Conservation (phyloP, 2,888 invertebrate genomes). For the Trachelus tabidus region DNA sequence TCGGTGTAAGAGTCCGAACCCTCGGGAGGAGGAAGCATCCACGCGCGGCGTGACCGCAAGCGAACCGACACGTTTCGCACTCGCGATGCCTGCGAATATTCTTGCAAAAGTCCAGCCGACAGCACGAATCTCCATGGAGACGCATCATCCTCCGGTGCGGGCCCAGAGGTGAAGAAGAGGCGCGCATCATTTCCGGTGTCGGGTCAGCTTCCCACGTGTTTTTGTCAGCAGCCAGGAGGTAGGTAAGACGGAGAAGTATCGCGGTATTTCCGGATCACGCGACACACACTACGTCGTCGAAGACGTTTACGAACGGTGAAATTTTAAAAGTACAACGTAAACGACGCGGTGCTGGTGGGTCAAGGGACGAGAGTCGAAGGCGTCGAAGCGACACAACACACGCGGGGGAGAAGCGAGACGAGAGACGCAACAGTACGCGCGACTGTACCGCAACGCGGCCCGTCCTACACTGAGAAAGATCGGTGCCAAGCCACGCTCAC, state of each 20-base stretch:
- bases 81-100: not conserved
- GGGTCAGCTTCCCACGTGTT: too few relatives aligned
- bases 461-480: constrained; percentile 57
- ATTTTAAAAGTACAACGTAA: too few relatives aligned
- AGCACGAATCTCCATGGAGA: not conserved
- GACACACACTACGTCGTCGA: too few relatives aligned
- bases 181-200: not conserved
- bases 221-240: not conserved
- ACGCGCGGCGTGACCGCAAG: not conserved
- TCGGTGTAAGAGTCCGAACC: not conserved
- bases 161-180: not conserved
- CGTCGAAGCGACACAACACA: not conserved
- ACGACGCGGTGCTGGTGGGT: too few relatives aligned
- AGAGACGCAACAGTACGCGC: constrained; percentile 15
- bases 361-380: too few relatives aligned
- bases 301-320: too few relatives aligned
- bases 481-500: constrained; percentile 50
- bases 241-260: not conserved
- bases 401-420: not conserved
- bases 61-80: not conserved
- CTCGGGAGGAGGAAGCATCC: too few relatives aligned
- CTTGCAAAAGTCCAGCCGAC: not conserved
- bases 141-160: not conserved
- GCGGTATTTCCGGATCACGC: too few relatives aligned
- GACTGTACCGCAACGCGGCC: constrained; percentile 42